Evolutionary conservation across 2,797 vertebrate genomes (phyloP).

Genomic region (Clarias laeviceps): DNA sequence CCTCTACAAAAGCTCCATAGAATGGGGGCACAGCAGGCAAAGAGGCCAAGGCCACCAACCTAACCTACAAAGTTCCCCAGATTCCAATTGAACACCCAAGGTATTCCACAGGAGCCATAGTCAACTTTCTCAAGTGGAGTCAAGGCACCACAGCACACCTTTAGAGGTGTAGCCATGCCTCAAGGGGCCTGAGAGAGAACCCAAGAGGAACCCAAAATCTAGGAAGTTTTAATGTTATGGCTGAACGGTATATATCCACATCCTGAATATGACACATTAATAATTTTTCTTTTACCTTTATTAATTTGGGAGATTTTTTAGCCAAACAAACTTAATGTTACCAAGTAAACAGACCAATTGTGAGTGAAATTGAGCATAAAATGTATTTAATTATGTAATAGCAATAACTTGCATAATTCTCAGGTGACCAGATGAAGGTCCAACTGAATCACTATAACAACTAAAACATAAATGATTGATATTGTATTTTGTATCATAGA

Average conservation of each 20-base stretch:
- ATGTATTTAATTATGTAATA: background rate
- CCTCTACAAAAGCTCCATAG: too few relatives aligned
- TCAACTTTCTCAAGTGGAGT: too few relatives aligned
- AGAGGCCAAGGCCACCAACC: too few relatives aligned
- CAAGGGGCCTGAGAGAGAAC: too few relatives aligned
- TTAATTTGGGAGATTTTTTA: background rate
- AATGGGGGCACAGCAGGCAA: too few relatives aligned
- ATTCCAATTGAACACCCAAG: too few relatives aligned
- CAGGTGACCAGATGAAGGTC: background rate
- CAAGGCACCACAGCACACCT: too few relatives aligned
- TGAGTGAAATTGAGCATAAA: background rate
- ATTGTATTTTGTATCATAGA: conserved; percentile 55
- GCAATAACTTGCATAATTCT: background rate
- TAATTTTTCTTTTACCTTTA: background rate
- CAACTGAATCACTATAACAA: background rate
- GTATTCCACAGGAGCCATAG: too few relatives aligned
- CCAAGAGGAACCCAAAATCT: too few relatives aligned
- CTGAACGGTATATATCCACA: background rate
- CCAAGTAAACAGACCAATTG: background rate
- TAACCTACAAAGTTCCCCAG: too few relatives aligned
- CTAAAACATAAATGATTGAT: background rate
- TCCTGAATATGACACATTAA: background rate
- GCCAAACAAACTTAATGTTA: background rate
- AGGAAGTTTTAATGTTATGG: too few relatives aligned
- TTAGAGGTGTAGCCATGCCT: too few relatives aligned